A percentile compares a stretch with the other conserved stretches of the same genome.
Evolutionary conservation across 2,888 invertebrate genomes (phyloP).

Genomic region (Chirona hameri): DNA sequence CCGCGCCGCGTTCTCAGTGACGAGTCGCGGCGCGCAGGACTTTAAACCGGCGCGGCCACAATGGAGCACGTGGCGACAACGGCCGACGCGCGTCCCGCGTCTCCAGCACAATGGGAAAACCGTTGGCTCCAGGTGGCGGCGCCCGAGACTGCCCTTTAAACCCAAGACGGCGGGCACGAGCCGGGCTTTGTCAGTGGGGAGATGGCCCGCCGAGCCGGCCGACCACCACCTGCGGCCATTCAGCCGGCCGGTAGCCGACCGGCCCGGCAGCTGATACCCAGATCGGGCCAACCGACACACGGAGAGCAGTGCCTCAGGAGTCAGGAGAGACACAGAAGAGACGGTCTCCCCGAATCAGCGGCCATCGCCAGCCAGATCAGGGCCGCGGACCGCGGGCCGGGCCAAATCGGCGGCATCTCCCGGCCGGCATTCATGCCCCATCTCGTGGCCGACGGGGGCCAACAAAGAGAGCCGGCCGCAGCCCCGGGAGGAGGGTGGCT

Average conservation of each 20-base stretch:
- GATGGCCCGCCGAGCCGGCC: not conserved
- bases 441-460: too few relatives aligned
- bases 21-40: not conserved
- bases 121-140: not conserved
- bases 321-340: too few relatives aligned
- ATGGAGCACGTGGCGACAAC: not conserved
- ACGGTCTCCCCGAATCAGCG: too few relatives aligned
- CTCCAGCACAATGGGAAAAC: not conserved
- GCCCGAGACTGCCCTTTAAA: not conserved
- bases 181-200: constrained; percentile 2
- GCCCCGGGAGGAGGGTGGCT: too few relatives aligned
- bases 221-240: not conserved
- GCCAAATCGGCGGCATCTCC: too few relatives aligned
- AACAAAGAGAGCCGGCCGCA: too few relatives aligned
- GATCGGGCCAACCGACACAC: too few relatives aligned
- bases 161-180: constrained; percentile 6
- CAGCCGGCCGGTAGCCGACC: not conserved
- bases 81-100: not conserved
- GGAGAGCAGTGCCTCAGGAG: too few relatives aligned
- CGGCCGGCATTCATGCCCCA: too few relatives aligned
- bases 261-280: too few relatives aligned
- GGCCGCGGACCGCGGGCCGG: too few relatives aligned
- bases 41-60: not conserved
- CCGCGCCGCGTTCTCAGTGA: not conserved
- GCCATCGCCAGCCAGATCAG: too few relatives aligned